Evolutionary conservation across 2,797 vertebrate genomes (phyloP).

Genomic region (Tympanoctomys barrerae): DNA sequence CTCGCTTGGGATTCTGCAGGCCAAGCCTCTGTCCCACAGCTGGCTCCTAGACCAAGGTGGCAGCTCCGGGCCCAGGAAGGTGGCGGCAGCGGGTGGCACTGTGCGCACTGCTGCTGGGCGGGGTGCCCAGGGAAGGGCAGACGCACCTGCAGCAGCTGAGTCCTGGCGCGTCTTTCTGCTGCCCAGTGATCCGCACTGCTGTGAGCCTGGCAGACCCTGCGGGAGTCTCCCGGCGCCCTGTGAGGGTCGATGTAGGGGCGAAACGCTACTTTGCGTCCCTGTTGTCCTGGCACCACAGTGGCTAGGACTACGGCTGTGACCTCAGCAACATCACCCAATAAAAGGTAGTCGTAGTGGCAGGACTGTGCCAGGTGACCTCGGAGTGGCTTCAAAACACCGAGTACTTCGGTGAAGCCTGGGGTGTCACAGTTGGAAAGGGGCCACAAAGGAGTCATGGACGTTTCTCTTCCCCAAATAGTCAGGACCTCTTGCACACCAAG

Average conservation of each 20-base stretch:
- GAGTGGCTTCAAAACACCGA: background rate
- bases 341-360: background rate
- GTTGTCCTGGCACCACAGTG: background rate
- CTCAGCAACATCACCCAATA: background rate
- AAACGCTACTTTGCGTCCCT: background rate
- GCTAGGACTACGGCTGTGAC: background rate
- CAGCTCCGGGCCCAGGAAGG: background rate
- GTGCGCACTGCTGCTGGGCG: fast-evolving
- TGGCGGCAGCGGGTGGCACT: fast-evolving
- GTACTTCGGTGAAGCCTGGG: background rate
- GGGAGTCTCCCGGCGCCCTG: background rate
- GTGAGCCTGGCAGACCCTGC: background rate
- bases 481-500: background rate
- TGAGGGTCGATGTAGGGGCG: background rate
- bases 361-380: background rate
- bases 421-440: background rate
- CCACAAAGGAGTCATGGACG: background rate
- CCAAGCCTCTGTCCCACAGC: constrained; percentile 5
- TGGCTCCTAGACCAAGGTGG: background rate
- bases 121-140: background rate
- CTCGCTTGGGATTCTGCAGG: background rate
- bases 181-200: background rate
- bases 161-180: background rate
- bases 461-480: background rate
- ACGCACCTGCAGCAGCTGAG: background rate